Percentiles rank a stretch among this genome's conserved stretches.
Evolutionary conservation across 1,140 invertebrate species (phyloP).

Genomic region (Ganaspis sp.): DNA sequence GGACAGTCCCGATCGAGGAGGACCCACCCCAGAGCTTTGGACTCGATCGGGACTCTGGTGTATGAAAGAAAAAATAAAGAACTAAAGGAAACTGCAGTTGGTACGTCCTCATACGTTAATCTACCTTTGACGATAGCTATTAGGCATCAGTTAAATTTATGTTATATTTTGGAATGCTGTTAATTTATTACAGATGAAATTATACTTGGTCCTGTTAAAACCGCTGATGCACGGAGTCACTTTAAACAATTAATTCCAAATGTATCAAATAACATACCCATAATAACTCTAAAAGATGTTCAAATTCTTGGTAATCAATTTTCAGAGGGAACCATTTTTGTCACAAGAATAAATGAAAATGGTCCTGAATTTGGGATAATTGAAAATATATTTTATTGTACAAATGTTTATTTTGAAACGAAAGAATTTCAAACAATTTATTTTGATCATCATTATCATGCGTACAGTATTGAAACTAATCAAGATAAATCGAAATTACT

Average conservation of each 20-base stretch:
- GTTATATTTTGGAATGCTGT: not conserved
- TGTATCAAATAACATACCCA: too few species aligned
- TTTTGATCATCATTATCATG: not conserved
- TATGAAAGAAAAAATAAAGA: constrained; percentile 40
- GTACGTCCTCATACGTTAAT: constrained; percentile 31
- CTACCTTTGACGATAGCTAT: constrained; percentile 33
- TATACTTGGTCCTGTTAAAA: constrained; percentile 2
- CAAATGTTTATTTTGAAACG: not conserved
- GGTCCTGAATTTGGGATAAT: not conserved
- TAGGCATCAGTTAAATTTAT: constrained; percentile 41
- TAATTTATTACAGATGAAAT: not conserved
- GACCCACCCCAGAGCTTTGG: too few species aligned
- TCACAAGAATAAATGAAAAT: not conserved
- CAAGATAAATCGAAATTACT: not conserved
- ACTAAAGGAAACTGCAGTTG: constrained; percentile 35
- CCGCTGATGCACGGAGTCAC: not conserved
- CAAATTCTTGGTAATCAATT: not conserved
- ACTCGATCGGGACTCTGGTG: too few species aligned
- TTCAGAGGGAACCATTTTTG: not conserved
- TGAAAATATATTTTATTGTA: not conserved
- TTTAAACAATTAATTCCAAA: not conserved
- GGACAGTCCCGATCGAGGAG: too few species aligned
- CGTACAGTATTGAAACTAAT: not conserved
- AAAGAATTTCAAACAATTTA: not conserved
- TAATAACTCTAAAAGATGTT: not conserved